These are phyloP conservation scores for Eurosta solidaginis DNA, from an alignment of 1,140 invertebrate species.

Conservation along the genomic window DNA sequence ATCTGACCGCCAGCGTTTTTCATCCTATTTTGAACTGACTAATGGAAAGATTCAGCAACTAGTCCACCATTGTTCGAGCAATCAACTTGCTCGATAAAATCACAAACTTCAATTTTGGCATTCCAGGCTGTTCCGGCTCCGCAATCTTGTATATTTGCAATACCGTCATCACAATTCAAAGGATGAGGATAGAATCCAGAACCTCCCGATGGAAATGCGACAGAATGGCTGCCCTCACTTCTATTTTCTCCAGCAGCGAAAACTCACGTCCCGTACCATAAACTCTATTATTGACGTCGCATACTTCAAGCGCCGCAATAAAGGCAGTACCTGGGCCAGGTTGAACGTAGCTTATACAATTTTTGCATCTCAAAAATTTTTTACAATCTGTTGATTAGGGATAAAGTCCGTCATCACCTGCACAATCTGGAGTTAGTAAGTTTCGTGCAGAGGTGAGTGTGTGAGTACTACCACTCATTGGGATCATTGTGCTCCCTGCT, in stretches of 20 bases:
- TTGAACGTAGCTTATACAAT: constrained; percentile 64
- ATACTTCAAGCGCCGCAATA: constrained; percentile 64
- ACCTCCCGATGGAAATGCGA: constrained; percentile 56
- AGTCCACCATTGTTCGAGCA: background rate
- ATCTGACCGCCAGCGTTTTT: no score
- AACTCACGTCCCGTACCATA: background rate
- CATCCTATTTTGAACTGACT: no score
- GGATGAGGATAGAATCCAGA: constrained; percentile 65
- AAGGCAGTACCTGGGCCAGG: constrained; percentile 70
- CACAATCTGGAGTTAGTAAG: constrained; percentile 32
- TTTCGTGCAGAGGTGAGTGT: background rate
- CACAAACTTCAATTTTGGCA: constrained; percentile 63
- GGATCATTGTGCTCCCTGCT: background rate
- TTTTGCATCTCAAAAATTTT: constrained; percentile 69
- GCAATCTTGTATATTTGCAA: constrained; percentile 65
- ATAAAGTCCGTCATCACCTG: constrained; percentile 60
- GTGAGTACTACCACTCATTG: background rate
- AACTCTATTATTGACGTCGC: constrained; percentile 47
- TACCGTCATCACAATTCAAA: constrained; percentile 64
- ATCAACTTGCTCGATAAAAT: constrained; percentile 66
- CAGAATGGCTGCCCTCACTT: background rate
- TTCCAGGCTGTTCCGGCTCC: constrained; percentile 70
- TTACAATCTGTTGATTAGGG: constrained; percentile 66
- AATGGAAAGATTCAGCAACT: no score
- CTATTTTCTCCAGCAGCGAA: background rate